Evolutionary conservation across 2,888 invertebrate genomes (phyloP).

Genomic region (Adelognathus sp.): DNA sequence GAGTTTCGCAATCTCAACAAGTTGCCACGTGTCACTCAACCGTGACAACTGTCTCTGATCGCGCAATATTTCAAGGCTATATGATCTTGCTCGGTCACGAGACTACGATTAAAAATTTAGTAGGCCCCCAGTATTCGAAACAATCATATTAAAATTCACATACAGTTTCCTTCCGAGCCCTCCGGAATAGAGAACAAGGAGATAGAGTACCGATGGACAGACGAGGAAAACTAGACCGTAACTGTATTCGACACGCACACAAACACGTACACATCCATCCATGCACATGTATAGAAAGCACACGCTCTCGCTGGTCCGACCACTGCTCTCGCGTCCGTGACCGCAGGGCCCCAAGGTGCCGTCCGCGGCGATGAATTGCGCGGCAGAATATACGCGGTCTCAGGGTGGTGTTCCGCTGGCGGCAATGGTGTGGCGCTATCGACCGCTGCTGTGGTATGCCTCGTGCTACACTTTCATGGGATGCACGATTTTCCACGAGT

Average conservation of each 20-base stretch:
- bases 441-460: neutral
- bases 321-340: conserved; percentile 10
- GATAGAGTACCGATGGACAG: neutral
- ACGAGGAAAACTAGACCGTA: neutral
- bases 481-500: conserved; percentile 29
- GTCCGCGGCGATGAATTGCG: conserved; percentile 33
- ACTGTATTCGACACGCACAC: neutral
- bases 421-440: neutral
- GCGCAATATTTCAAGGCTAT: neutral
- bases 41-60: neutral
- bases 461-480: neutral
- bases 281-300: neutral
- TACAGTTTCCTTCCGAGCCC: neutral
- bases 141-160: neutral
- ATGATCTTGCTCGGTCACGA: neutral
- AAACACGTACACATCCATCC: neutral
- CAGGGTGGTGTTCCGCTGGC: conserved; percentile 1
- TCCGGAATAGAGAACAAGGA: neutral
- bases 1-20: neutral
- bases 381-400: conserved; percentile 17
- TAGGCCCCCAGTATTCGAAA: too few relatives aligned
- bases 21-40: neutral
- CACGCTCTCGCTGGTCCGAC: neutral
- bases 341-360: conserved; percentile 44
- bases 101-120: too few relatives aligned